Conservation (phyloP, 2,888 invertebrate genomes). For the Epistrophella euchroma region DNA sequence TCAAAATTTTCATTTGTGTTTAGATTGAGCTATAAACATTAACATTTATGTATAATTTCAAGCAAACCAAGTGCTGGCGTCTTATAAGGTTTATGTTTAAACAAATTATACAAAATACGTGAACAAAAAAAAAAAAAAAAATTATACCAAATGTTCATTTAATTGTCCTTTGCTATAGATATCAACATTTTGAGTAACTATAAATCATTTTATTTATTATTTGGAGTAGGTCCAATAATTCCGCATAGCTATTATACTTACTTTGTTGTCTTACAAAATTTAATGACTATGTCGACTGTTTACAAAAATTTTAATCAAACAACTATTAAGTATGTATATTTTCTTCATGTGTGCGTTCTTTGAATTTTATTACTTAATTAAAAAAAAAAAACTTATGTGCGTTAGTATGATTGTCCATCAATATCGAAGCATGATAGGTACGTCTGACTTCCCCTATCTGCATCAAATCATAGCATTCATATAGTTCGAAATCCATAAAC, state of each 20-base stretch:
- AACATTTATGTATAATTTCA: neutral
- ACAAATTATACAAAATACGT: neutral
- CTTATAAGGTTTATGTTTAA: neutral
- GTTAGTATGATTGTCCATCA: neutral
- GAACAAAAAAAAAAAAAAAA: neutral
- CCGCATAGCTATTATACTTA: neutral
- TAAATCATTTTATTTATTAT: constrained; percentile 21
- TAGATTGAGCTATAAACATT: neutral
- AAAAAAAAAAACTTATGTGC: neutral
- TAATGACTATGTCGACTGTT: constrained; percentile 42
- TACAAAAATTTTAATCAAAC: constrained; percentile 56
- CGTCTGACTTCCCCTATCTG: neutral
- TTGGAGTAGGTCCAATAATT: constrained; percentile 3
- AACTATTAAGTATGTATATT: constrained; percentile 31
- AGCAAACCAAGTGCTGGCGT: neutral
- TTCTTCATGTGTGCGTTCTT: constrained; percentile 17
- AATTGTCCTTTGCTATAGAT: constrained; percentile 24
- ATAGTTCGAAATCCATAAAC: constrained; percentile 33
- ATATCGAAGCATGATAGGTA: neutral
- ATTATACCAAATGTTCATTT: neutral
- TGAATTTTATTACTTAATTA: constrained; percentile 29
- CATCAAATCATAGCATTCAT: constrained; percentile 29
- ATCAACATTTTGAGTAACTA: constrained; percentile 7
- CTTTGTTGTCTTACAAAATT: constrained; percentile 9
- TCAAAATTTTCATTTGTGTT: neutral